These are phyloP conservation scores for Saxidomus purpurata DNA, from an alignment of 1,140 invertebrate genomes.

Conservation along the genomic window DNA sequence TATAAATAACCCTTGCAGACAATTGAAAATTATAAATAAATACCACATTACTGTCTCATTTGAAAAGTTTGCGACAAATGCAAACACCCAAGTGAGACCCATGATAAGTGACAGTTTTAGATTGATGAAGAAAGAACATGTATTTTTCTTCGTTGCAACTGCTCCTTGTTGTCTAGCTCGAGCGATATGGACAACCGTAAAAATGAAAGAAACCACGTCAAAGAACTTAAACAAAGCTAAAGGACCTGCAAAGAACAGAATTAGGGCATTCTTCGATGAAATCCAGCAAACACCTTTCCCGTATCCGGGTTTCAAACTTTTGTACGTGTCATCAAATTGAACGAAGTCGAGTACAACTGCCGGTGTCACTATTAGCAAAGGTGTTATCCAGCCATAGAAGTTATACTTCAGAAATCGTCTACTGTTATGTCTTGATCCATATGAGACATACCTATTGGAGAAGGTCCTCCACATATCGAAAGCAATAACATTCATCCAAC, in stretches of 20 bases:
- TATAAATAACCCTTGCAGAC: slow-evolving; percentile 73
- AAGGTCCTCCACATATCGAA: slow-evolving; percentile 90
- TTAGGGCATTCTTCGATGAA: slow-evolving; percentile 71
- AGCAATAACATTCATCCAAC: slow-evolving; percentile 89
- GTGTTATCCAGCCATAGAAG: slow-evolving; percentile 68
- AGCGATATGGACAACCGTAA: slow-evolving; percentile 86
- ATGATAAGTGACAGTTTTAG: slow-evolving; percentile 86
- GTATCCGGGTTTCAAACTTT: slow-evolving; percentile 70
- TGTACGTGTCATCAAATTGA: background rate
- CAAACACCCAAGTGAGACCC: slow-evolving; percentile 84
- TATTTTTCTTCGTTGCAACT: slow-evolving; percentile 60
- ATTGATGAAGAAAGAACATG: slow-evolving; percentile 86
- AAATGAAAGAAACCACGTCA: slow-evolving; percentile 80
- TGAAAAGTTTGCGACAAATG: slow-evolving; percentile 75
- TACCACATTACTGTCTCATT: slow-evolving; percentile 65
- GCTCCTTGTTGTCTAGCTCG: slow-evolving; percentile 69
- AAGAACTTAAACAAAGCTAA: slow-evolving; percentile 79
- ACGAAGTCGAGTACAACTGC: slow-evolving; percentile 86
- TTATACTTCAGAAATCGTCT: slow-evolving; percentile 28
- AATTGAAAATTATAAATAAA: slow-evolving; percentile 75
- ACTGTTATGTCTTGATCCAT: background rate
- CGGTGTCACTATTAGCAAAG: slow-evolving; percentile 85
- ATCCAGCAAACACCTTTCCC: slow-evolving; percentile 86
- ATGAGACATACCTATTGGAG: slow-evolving; percentile 69
- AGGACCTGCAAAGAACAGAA: slow-evolving; percentile 83